Base-by-base conservation (phyloP, 1,140 invertebrate genomes). In the Hylaeus anthracinus region DNA sequence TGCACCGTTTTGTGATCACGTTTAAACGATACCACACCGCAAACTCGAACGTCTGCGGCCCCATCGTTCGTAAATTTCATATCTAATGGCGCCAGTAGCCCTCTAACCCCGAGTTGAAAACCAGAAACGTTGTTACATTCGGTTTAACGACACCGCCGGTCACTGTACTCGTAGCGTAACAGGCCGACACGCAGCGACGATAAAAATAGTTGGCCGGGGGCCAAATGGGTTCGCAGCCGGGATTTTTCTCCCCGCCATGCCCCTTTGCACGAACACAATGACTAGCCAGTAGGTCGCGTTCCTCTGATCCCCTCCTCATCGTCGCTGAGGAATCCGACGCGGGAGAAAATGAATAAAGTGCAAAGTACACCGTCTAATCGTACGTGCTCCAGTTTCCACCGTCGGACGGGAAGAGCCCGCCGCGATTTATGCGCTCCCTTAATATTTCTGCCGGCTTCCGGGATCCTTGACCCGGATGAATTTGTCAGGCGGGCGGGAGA, bases 191-290 rank as follows among this genome's bases (percentile, higher is more conserved):
- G 84, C 84, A 83, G 85, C 75, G 53, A 2, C 66, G 78, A 86
- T 84, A 86, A 87, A 87, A 86, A 87, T 84, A 86, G 74, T 84
- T 87, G 86, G 82, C 72, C 67, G 14, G 39, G 63, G 56, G 84
- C 85, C 85, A 87, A 87, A 87, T 84, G 79, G 86, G 85, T 73
- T 82, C 61, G 72, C 75, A 79, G 71, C 75, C 39, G 60, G 67
- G 86, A 86, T 87, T 87, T 87, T 87, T 84, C 75, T 73, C 15
- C 15, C 6, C 14, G 12, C 45, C 48, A 26, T n/a, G n/a, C 5
- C 61, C 51, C 53, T 55, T 51, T 61, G 56, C 76, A 55, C 73
- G 71, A 86, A 39, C 70, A 61, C 76, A 79, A 73, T 76, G 76
- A 75, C n/a, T 63, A 60, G 69, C 43, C 63, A 86, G 71, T 86